phyloP scores from a whole-genome alignment of 2,888 invertebrate species.

The Rhaphigaster nebulosa region DNA sequence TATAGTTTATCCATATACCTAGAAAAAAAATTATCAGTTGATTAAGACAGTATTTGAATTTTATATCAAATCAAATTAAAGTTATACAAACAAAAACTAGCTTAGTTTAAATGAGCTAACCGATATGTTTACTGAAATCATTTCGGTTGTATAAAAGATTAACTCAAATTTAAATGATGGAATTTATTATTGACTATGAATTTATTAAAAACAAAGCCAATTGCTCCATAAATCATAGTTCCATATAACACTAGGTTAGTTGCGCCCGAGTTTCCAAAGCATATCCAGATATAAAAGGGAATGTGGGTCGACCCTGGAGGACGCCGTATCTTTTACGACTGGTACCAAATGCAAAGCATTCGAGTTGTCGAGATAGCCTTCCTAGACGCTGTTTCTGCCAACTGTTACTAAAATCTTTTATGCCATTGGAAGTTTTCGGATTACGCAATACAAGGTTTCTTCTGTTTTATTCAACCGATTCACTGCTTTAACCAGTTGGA shows the following conservation, averaged over 20 bases:
- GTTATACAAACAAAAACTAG: too few relatives aligned
- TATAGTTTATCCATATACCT: too few relatives aligned
- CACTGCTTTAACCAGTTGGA: too few relatives aligned
- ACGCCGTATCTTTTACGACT: constrained; percentile 13
- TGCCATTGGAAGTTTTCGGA: not conserved
- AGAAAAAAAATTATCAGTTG: too few relatives aligned
- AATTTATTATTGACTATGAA: not conserved
- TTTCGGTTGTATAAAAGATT: not conserved
- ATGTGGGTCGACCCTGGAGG: constrained; percentile 1
- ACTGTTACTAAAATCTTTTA: not conserved
- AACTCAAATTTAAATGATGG: not conserved
- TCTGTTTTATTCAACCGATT: not conserved
- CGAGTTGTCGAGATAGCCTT: not conserved
- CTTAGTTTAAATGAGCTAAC: too few relatives aligned
- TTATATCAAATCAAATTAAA: too few relatives aligned
- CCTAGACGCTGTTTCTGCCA: not conserved
- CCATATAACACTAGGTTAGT: not conserved
- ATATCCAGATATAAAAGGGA: constrained; percentile 12
- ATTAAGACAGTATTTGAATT: too few relatives aligned
- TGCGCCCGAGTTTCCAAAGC: not conserved
- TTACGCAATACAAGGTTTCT: not conserved
- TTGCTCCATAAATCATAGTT: not conserved
- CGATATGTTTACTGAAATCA: too few relatives aligned
- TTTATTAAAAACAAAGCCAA: not conserved
- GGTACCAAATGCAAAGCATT: not conserved